Conservation (phyloP, 2,888 invertebrate species). For the Xanthorhoe spadicearia region DNA sequence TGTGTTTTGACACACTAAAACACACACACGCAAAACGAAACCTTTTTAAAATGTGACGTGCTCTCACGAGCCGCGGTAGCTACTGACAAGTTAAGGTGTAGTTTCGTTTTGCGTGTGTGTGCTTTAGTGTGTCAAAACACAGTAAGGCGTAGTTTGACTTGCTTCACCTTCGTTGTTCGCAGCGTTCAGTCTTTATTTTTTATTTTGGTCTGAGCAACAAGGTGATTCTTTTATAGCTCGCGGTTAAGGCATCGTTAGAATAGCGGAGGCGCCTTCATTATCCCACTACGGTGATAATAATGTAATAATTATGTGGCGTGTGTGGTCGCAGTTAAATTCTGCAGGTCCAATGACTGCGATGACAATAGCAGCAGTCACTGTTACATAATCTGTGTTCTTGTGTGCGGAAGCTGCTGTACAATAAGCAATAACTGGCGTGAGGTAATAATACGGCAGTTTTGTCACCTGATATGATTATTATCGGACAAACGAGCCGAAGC, state of each 20-base stretch:
- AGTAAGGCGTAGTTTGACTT: too few relatives aligned
- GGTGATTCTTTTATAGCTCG: constrained; percentile 40
- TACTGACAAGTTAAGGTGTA: too few relatives aligned
- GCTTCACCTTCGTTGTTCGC: too few relatives aligned
- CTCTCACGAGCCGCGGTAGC: too few relatives aligned
- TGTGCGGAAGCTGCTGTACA: constrained; percentile 56
- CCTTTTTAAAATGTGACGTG: too few relatives aligned
- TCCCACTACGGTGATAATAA: constrained; percentile 39
- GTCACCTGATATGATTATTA: constrained; percentile 25
- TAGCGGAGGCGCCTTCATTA: constrained; percentile 43
- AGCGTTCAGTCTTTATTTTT: too few relatives aligned
- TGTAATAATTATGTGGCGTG: constrained; percentile 39
- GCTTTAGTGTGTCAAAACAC: too few relatives aligned
- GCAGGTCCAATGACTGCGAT: constrained; percentile 58
- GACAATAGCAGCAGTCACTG: constrained; percentile 56
- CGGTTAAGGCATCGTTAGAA: constrained; percentile 39
- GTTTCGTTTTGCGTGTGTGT: too few relatives aligned
- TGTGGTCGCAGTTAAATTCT: constrained; percentile 47
- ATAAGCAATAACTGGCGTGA: constrained; percentile 48
- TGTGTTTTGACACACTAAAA: too few relatives aligned
- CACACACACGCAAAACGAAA: too few relatives aligned
- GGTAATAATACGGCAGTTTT: constrained; percentile 39
- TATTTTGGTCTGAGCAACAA: too few relatives aligned
- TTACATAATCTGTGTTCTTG: constrained; percentile 36
- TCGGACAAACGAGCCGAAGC: constrained; percentile 41